A percentile compares a stretch with the other conserved stretches of the same genome.
Evolutionary conservation across 2,113 vertebrate species (phyloP).

Genomic region (Lutjanus erythropterus): DNA sequence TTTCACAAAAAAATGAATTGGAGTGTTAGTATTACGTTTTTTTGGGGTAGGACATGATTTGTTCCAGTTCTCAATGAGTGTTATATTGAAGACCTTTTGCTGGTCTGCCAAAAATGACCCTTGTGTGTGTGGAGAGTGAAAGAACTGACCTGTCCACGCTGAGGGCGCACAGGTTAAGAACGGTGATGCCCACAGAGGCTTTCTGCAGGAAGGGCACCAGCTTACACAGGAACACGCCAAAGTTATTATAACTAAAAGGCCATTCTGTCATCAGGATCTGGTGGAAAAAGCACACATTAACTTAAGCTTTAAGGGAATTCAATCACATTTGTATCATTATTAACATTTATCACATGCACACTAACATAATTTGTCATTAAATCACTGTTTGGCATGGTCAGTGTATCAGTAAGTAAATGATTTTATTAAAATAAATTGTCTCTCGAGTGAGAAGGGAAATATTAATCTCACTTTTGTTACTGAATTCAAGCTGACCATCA

Average conservation of each 20-base stretch:
- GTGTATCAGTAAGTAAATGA: background rate
- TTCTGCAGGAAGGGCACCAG: slow-evolving; percentile 97
- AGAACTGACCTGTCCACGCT: slow-evolving; percentile 95
- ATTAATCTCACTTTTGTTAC: slow-evolving; percentile 8
- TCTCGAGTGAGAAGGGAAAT: background rate
- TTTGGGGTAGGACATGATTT: too few species aligned
- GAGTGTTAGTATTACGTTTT: too few species aligned
- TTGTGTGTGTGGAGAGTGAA: background rate
- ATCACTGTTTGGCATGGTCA: background rate
- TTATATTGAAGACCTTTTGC: background rate
- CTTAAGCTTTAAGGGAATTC: background rate
- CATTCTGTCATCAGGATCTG: slow-evolving; percentile 90
- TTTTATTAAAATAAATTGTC: slow-evolving; percentile 1
- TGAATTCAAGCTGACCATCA: background rate
- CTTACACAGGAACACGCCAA: slow-evolving; percentile 93
- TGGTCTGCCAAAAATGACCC: background rate
- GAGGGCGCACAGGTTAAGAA: slow-evolving; percentile 96
- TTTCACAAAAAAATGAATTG: too few species aligned
- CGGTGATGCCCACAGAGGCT: slow-evolving; percentile 97
- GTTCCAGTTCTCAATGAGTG: background rate
- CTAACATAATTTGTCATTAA: background rate
- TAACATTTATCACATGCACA: background rate
- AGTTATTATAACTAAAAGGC: slow-evolving; percentile 85
- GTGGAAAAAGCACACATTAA: slow-evolving; percentile 45
- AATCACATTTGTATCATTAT: background rate